Base-by-base conservation (phyloP, 2,888 invertebrate genomes). In the Norana najaformis region DNA sequence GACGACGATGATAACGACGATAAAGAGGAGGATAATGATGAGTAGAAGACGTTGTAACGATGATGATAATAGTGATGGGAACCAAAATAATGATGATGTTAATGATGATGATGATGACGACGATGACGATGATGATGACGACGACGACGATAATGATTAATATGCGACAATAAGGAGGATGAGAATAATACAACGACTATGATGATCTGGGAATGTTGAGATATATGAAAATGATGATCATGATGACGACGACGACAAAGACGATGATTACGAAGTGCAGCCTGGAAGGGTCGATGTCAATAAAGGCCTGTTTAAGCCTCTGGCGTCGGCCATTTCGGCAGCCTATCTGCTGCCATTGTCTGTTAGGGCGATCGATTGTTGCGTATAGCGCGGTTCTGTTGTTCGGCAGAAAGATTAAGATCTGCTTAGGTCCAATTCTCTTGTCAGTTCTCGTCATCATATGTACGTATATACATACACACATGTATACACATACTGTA, bases 51-150 rank as follows among this genome's bases (percentile, higher is more conserved):
- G 83, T 13, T 34, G 83, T 16, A 23, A 37, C 30, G 47, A 47
- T 47, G 18, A 11, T 2, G 47, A 18, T 47, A 3, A 47, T 18
- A 18, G 18, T 47, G 47, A 47, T 47, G 18, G 14, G 2, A 18
- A 47, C 14, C 14, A 88, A n/a, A 5, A 37, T n/a, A 53, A 90
- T 34, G 88, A 88, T 35, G 90, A 90, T 36, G 90, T 88, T 53
- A 47, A 90, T 39, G 89, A 89, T 83, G 89, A 89, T 89, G 89
- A 89, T 23, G 41, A 83, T 83, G 83, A 89, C n/a, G 89, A 88
- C 23, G 88, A 88, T 83, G 39, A 89, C 35, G 85, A 89, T 83
- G 85, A 89, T 82, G 85, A 89, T 37, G 85, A 83, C 37, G 39
- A 88, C 85, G 41, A 89, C 38, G 47, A 41, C 39, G 47, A 85